phyloP scores from a whole-genome alignment of 1,140 invertebrate genomes.

The Drosophila ohnishii region DNA sequence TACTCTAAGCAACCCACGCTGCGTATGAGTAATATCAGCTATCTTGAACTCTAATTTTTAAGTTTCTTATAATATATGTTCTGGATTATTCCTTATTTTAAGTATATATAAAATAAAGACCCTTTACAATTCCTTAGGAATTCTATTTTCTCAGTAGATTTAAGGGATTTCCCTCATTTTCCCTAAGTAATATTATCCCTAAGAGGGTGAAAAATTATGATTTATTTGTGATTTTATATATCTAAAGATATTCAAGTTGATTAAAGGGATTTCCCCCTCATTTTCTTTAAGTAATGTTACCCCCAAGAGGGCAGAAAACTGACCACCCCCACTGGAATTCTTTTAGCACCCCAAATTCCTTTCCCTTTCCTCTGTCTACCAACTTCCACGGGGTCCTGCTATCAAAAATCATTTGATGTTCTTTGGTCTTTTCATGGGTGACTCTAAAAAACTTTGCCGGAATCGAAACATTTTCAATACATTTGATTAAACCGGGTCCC shows the following conservation, averaged over 20 bases:
- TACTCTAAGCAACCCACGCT: background rate
- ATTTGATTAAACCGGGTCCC: conserved; percentile 51
- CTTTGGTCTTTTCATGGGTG: conserved; percentile 32
- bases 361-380: background rate
- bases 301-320: background rate
- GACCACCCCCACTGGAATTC: conserved; percentile 2
- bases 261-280: background rate
- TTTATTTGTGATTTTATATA: too few species aligned
- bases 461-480: conserved; percentile 52
- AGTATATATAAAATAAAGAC: background rate
- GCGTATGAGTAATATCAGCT: conserved; percentile 55
- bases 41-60: background rate
- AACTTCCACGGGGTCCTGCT: background rate
- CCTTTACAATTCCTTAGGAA: background rate
- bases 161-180: background rate
- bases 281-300: background rate
- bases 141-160: background rate
- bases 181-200: background rate
- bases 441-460: conserved; percentile 42
- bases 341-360: background rate
- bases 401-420: conserved; percentile 59
- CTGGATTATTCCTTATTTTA: background rate
- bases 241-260: background rate
- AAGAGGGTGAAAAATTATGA: background rate
- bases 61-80: too few species aligned